Evolutionary conservation across 2,888 invertebrate genomes (phyloP), one percentile per base, ranked within the genome.

Genomic region (Emesis furor): DNA sequence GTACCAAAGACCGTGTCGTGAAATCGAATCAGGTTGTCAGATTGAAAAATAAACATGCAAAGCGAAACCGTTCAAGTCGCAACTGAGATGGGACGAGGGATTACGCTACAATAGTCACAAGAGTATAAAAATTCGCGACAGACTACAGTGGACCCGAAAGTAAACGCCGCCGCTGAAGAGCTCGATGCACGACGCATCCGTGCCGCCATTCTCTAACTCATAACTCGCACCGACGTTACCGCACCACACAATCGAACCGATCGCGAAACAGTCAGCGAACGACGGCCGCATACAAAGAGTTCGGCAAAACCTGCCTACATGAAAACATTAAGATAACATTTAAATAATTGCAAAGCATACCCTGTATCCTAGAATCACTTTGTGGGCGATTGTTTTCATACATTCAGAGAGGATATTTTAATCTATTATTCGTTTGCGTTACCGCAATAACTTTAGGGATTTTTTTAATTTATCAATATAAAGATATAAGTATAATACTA

Each of bases 261-360:
- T 32, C 65, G 46, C 67, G 85, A 84, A 79, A 85, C 83, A 81
- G 86, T 83, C 89, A 87, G 86, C 80, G 86, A 87, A 79, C 84
- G 85, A 88, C 89, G 88, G 89, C 90, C 92, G 93, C 92, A 91
- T 90, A 92, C 92, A 90, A 93, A 92, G 91, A 93, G 90, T 92
- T 90, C 91, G 95, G 94, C 94, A 92, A 93, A 90, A 93, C 90
- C 94, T 95, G 96, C 95, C 96, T 94, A 95, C 94, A 93, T 95
- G 95, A 95, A 94, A 96, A 97, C 95, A 95, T 97, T 97, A 97
- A 96, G 96, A 96, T 94, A 76, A 98, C 97, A 97, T 97, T 97
- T 97, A 98, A 98, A 98, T 98, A 98, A 98, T 98, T 98, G 98
- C 98, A 98, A 98, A 98, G 98, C 98, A 98, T 98, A 98, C 98